phyloP scores from a whole-genome alignment of 2,113 vertebrate species.

The Sitta europaea region DNA sequence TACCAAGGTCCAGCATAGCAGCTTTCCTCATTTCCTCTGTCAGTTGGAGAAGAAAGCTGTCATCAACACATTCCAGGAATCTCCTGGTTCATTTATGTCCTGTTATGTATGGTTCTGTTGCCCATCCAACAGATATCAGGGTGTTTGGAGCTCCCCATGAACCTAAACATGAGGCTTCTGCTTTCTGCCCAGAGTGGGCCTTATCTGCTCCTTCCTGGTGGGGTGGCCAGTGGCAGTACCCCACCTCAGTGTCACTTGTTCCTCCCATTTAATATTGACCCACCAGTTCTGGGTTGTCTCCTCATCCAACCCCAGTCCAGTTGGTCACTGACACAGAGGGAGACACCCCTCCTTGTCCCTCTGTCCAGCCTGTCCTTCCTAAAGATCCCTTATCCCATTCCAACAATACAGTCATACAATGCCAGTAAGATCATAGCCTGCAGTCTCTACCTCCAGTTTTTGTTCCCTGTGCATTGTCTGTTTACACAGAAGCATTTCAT shows the following conservation, averaged over 20 bases:
- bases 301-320: neutral
- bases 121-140: neutral
- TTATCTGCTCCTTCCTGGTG: neutral
- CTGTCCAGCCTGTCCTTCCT: neutral
- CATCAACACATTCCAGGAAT: neutral
- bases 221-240: neutral
- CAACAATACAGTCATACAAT: neutral
- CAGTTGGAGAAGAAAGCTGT: neutral
- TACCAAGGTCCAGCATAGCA: neutral
- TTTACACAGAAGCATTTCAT: neutral
- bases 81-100: neutral
- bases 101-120: neutral
- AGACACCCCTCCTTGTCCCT: neutral
- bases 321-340: neutral
- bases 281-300: rapidly evolving
- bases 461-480: neutral
- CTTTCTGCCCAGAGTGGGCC: neutral
- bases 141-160: neutral
- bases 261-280: neutral
- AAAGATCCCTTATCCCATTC: too few species aligned
- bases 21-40: neutral
- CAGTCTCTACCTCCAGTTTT: neutral
- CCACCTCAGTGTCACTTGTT: neutral
- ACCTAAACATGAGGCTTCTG: neutral
- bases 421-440: neutral